Base-by-base conservation (phyloP, 1,140 invertebrate species). In the Mizuhopecten yessoensis region DNA sequence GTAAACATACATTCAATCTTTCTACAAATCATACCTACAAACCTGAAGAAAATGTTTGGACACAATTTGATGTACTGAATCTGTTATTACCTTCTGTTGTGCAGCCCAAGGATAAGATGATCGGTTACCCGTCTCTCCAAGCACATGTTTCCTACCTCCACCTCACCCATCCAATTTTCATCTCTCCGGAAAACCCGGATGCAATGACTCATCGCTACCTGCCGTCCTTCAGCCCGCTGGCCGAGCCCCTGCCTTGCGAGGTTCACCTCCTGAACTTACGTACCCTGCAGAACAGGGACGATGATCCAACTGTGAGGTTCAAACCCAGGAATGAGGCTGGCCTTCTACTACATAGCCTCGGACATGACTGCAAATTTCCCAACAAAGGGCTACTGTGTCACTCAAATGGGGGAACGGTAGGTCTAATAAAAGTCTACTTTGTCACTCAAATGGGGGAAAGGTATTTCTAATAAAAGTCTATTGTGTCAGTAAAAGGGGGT, bases 141-240 rank as follows among this genome's bases (percentile, higher is more conserved):
- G 94, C 95, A 15, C 97, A 98, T 94, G 96, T 98, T 87, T 96
- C 97, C 0, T 97, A 97, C 0, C 97, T 98, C 94, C 97, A 97
- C 86, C 95, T 98, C 0, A 96, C 98, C 34, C 97, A 98, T 96
- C 98, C 98, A 0, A 92, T 98, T 15, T 94, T 93, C 88, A 91
- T 94, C 10, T 91, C 96, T 86, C 96, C 95, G 11, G 90, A 93
- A 57, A 92, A 94, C 29, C n/a, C 87, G 13, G 75, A 90, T 11
- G 88, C 75, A 0, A 34, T 33, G 20, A 42, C 34, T n/a, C 86
- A 87, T 23, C 87, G 96, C 34, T 86, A 90, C 7, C 34, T 91
- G 15, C 89, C 93, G 0, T 45, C 86, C 39, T 92, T 91, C 87
- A 75, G 87, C 95, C 96, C 97, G 95, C 92, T 96, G 97, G 34